phyloP scores from a whole-genome alignment of 2,797 vertebrate species.

The Triplophysa yarkandensis region DNA sequence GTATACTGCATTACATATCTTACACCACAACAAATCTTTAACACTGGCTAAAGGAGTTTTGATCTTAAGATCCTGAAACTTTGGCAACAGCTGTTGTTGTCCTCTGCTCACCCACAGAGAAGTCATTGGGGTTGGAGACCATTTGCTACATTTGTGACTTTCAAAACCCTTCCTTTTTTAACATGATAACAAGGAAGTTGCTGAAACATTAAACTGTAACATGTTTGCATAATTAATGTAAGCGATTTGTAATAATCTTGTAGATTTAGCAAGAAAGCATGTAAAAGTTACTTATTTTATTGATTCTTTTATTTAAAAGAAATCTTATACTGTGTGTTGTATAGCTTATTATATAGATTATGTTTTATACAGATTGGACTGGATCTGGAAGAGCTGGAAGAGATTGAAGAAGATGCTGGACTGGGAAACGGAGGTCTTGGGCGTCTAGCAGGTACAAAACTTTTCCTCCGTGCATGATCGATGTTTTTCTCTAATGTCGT shows the following conservation, averaged over 20 bases:
- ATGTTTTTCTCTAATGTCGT: not conserved
- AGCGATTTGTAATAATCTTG: not conserved
- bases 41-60: not conserved
- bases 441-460: slow-evolving; percentile 81
- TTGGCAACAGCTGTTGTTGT: slow-evolving; percentile 22
- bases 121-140: not conserved
- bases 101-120: slow-evolving; percentile 14
- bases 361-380: slow-evolving; percentile 78
- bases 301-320: not conserved
- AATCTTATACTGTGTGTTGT: slow-evolving; percentile 49
- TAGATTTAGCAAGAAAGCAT: not conserved
- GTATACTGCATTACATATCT: no score
- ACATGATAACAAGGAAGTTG: not conserved
- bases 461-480: not conserved
- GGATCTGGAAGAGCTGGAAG: slow-evolving; percentile 91
- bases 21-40: not conserved
- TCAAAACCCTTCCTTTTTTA: slow-evolving; percentile 16
- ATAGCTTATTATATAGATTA: no score
- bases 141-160: slow-evolving; percentile 7
- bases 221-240: not conserved
- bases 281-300: not conserved
- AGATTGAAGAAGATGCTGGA: slow-evolving; percentile 90
- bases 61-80: slow-evolving; percentile 15
- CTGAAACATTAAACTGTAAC: not conserved
- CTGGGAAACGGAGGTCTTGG: slow-evolving; percentile 89